These are phyloP conservation scores for Myotis daubentonii DNA, from an alignment of 2,797 vertebrate species.

Conservation along the genomic window DNA sequence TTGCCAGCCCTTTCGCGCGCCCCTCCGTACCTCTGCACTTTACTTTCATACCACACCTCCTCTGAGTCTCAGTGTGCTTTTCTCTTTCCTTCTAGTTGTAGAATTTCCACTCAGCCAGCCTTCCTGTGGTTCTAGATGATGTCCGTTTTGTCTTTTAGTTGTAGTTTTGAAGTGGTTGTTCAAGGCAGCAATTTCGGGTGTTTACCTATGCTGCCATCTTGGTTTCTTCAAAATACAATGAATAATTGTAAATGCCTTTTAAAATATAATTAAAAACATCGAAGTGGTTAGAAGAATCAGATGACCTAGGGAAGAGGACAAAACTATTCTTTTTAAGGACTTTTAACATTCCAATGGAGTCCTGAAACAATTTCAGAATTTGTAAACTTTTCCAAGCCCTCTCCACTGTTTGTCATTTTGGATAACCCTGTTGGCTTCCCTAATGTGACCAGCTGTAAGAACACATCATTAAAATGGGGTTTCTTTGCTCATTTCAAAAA, in stretches of 20 bases:
- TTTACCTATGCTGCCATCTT: too few species aligned
- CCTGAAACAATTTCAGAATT: constrained; percentile 1
- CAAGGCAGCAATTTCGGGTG: too few species aligned
- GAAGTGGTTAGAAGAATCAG: not conserved
- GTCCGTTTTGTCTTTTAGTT: too few species aligned
- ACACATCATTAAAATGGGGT: not conserved
- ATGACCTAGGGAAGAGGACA: not conserved
- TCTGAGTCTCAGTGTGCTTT: too few species aligned
- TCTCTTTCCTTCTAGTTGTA: too few species aligned
- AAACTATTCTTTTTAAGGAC: not conserved
- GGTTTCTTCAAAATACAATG: not conserved
- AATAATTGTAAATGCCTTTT: not conserved
- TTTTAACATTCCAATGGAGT: not conserved
- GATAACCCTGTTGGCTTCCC: not conserved
- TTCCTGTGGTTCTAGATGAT: too few species aligned
- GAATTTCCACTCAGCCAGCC: too few species aligned
- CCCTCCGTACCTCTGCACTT: too few species aligned
- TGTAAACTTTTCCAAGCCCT: not conserved
- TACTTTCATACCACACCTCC: too few species aligned
- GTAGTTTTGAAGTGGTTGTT: too few species aligned
- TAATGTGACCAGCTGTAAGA: constrained; percentile 29
- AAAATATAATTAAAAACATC: not conserved
- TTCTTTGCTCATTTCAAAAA: constrained; percentile 45
- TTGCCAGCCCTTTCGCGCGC: too few species aligned
- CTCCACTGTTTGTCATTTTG: constrained; percentile 33